Conservation (phyloP, 2,888 invertebrate genomes). For the Pyrochroa serraticornis region DNA sequence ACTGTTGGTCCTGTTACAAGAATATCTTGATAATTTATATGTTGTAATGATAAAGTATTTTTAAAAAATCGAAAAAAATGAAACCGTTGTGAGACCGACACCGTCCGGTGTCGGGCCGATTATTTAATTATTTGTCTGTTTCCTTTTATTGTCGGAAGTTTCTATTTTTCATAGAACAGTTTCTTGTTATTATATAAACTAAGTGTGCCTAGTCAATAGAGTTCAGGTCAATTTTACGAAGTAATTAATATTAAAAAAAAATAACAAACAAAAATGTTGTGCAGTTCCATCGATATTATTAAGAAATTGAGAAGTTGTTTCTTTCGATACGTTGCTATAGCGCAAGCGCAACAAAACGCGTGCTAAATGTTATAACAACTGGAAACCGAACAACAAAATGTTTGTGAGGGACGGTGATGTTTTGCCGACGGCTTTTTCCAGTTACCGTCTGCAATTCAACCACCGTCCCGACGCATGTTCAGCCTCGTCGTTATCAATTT, state of each 20-base stretch:
- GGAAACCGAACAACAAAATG: slow-evolving; percentile 13
- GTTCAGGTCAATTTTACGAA: slow-evolving; percentile 64
- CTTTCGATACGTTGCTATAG: slow-evolving; percentile 5
- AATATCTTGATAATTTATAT: slow-evolving; percentile 59
- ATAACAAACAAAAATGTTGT: slow-evolving; percentile 48
- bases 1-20: slow-evolving; percentile 61
- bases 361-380: background rate
- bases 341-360: background rate
- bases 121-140: slow-evolving; percentile 57
- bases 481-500: slow-evolving; percentile 47
- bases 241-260: slow-evolving; percentile 52
- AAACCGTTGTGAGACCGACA: slow-evolving; percentile 52
- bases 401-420: slow-evolving; percentile 23
- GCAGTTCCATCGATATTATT: slow-evolving; percentile 53
- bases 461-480: slow-evolving; percentile 22
- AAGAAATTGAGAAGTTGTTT: slow-evolving; percentile 15
- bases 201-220: slow-evolving; percentile 72
- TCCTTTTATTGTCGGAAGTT: slow-evolving; percentile 60
- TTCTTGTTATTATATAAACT: slow-evolving; percentile 67
- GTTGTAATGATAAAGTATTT: slow-evolving; percentile 60
- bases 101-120: slow-evolving; percentile 39
- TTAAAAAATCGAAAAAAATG: slow-evolving; percentile 57
- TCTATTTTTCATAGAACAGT: slow-evolving; percentile 62
- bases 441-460: slow-evolving; percentile 1
- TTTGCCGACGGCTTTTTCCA: slow-evolving; percentile 10